Evolutionary conservation across 2,113 vertebrate species (phyloP).

Genomic region (Vicugna pacos): DNA sequence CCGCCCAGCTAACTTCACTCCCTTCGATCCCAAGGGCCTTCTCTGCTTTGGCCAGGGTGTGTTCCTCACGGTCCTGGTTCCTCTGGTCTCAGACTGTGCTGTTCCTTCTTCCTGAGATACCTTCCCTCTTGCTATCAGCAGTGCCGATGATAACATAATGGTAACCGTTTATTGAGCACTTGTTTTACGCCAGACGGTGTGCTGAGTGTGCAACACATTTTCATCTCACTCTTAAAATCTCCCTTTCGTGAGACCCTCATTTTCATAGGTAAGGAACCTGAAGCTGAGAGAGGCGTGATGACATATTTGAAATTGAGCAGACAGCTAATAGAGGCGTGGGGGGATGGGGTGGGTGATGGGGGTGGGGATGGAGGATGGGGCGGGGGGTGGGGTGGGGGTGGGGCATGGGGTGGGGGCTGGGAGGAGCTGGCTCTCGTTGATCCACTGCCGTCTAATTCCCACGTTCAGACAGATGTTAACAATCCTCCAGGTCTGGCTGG

Average conservation of each 20-base stretch:
- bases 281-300: neutral
- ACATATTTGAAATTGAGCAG: no score
- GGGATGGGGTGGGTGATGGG: no score
- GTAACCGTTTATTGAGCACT: neutral
- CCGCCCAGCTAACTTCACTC: neutral
- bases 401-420: neutral
- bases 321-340: neutral
- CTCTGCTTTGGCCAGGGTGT: neutral
- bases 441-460: neutral
- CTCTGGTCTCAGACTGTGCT: neutral
- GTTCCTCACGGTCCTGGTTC: neutral
- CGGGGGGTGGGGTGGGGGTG: no score
- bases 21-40: neutral
- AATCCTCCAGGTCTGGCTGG: neutral
- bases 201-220: neutral
- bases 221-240: neutral
- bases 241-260: neutral
- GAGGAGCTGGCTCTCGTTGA: neutral
- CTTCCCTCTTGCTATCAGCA: neutral
- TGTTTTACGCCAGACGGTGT: neutral
- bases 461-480: neutral
- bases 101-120: neutral
- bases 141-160: neutral
- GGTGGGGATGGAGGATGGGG: no score
- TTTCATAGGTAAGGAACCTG: neutral